Conservation (phyloP, 2,113 vertebrate species). For the Phainopepla nitens region DNA sequence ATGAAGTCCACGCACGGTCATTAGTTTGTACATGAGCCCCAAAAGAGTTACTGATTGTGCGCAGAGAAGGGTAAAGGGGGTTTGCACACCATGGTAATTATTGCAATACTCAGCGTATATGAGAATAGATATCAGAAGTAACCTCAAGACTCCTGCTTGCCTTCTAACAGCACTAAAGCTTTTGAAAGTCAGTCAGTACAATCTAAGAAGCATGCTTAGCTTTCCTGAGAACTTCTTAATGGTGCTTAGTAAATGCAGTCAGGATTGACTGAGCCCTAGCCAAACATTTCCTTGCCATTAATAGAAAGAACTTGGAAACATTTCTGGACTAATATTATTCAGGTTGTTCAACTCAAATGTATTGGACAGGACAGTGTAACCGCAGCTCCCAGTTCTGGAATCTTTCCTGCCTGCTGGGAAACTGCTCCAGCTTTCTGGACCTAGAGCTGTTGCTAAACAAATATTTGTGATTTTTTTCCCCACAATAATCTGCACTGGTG, state of each 20-base stretch:
- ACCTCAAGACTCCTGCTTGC: background rate
- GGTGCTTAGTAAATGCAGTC: constrained; percentile 56
- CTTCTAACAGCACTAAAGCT: background rate
- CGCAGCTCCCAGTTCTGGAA: constrained; percentile 27
- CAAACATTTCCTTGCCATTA: constrained; percentile 25
- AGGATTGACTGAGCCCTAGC: background rate
- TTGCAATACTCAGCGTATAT: background rate
- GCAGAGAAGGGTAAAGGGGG: background rate
- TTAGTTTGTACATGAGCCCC: background rate
- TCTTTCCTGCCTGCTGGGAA: constrained; percentile 20
- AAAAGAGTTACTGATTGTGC: background rate
- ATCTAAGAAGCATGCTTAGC: background rate
- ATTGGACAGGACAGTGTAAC: background rate
- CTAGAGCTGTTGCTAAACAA: background rate
- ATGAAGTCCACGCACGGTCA: background rate
- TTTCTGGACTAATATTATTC: constrained; percentile 22
- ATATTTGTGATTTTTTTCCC: background rate
- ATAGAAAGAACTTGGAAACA: constrained; percentile 21
- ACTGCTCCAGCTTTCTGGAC: constrained; percentile 13
- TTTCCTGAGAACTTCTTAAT: constrained; percentile 14
- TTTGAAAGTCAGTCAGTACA: constrained; percentile 10
- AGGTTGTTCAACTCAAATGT: constrained; percentile 1
- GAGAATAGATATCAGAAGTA: background rate
- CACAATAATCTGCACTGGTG: background rate
- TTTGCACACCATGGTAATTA: background rate